Conservation (phyloP, 2,797 vertebrate species). For the Enteromius trimaculatus region DNA sequence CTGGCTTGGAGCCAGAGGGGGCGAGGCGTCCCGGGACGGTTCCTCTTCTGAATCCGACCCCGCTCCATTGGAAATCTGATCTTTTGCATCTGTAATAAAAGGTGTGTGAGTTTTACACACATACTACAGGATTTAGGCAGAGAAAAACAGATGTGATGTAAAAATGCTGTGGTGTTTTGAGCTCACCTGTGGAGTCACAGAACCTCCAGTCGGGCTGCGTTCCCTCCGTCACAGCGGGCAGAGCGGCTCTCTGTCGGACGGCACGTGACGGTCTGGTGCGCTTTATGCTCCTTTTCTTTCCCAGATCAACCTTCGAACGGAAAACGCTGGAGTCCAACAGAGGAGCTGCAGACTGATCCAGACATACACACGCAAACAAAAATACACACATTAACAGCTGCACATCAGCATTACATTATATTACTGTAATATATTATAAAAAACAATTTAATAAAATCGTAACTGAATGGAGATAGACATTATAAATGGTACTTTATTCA, state of each 20-base stretch:
- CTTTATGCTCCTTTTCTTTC: slow-evolving; percentile 70
- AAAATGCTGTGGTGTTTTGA: not conserved
- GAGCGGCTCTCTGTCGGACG: slow-evolving; percentile 60
- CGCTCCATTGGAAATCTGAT: slow-evolving; percentile 33
- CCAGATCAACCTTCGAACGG: slow-evolving; percentile 82
- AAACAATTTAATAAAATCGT: not conserved
- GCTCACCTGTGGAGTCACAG: slow-evolving; percentile 82
- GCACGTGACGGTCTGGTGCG: slow-evolving; percentile 78
- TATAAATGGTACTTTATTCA: not conserved
- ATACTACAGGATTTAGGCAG: not conserved
- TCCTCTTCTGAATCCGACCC: slow-evolving; percentile 71
- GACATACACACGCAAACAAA: slow-evolving; percentile 27
- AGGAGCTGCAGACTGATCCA: slow-evolving; percentile 75
- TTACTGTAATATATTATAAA: not conserved
- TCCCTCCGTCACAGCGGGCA: slow-evolving; percentile 1
- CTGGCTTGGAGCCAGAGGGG: slow-evolving; percentile 55
- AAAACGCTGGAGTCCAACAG: slow-evolving; percentile 85
- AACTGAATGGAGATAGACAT: not conserved
- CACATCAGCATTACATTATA: not conserved
- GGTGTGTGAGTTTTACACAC: not conserved
- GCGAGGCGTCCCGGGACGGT: slow-evolving; percentile 55
- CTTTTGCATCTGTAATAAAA: slow-evolving; percentile 55
- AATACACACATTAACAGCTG: not conserved
- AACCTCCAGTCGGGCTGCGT: slow-evolving; percentile 76
- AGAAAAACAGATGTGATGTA: not conserved